Conservation (phyloP, 2,113 vertebrate species). For the Copsychus sechellarum region DNA sequence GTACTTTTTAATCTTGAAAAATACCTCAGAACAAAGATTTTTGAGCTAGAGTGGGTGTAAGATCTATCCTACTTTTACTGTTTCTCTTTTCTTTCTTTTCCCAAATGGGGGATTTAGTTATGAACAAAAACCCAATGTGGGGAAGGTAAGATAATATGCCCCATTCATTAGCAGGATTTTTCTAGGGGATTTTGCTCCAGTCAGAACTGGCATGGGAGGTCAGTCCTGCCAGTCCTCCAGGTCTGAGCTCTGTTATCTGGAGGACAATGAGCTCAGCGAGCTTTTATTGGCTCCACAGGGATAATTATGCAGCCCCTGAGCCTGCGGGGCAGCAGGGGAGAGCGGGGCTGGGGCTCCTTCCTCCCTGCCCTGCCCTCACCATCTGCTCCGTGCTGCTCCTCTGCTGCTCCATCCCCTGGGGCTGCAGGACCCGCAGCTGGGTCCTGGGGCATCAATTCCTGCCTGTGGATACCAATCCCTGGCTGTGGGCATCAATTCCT, state of each 20-base stretch:
- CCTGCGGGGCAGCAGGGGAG: conserved; percentile 27
- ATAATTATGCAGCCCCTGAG: conserved; percentile 44
- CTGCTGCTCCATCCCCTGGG: neutral
- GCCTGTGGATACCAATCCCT: fast-evolving
- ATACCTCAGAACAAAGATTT: neutral
- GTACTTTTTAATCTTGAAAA: neutral
- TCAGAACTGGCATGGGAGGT: neutral
- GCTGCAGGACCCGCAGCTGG: neutral
- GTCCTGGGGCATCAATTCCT: neutral
- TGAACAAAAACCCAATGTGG: neutral
- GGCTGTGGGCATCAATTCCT: fast-evolving
- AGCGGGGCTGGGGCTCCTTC: neutral
- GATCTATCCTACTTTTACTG: neutral
- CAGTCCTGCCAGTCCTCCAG: neutral
- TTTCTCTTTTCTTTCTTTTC: neutral
- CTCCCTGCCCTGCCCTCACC: neutral
- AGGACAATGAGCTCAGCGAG: conserved; percentile 15
- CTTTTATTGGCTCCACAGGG: neutral
- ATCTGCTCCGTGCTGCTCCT: conserved; percentile 38
- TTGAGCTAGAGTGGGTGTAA: neutral
- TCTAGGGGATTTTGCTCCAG: neutral
- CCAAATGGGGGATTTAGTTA: neutral
- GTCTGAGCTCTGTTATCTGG: neutral
- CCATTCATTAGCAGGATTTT: neutral
- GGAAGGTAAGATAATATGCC: neutral